These are phyloP conservation scores for Caenorhabditis wallacei DNA, from an alignment of 2,888 invertebrate species.

Conservation along the genomic window DNA sequence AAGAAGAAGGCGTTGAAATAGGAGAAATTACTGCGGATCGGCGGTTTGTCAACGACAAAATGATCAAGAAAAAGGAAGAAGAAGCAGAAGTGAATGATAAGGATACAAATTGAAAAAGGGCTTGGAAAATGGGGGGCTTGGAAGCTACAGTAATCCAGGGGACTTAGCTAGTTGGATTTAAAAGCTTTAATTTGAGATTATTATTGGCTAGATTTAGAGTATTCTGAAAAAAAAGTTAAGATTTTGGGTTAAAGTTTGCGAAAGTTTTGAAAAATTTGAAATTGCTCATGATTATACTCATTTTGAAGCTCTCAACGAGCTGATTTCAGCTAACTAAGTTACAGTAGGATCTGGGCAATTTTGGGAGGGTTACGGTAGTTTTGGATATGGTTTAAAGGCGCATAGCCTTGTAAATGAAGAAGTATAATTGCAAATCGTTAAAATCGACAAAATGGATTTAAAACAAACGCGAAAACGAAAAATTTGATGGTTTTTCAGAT, in stretches of 20 bases:
- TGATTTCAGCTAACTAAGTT: not conserved
- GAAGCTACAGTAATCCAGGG: not conserved
- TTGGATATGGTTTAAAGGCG: too few relatives aligned
- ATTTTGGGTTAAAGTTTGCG: not conserved
- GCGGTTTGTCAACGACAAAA: slow-evolving; percentile 40
- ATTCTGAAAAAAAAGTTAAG: not conserved
- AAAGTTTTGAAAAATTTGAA: not conserved
- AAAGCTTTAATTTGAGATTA: too few relatives aligned
- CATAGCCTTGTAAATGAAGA: too few relatives aligned
- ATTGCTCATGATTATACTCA: not conserved
- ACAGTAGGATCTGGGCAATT: not conserved
- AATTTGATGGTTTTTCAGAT: too few relatives aligned
- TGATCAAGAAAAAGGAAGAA: slow-evolving; percentile 12
- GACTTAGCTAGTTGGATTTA: too few relatives aligned
- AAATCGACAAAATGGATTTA: too few relatives aligned
- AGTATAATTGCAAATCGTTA: too few relatives aligned
- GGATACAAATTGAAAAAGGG: not conserved
- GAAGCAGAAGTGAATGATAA: slow-evolving; percentile 1
- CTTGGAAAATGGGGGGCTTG: not conserved
- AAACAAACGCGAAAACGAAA: too few relatives aligned
- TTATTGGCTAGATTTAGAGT: not conserved
- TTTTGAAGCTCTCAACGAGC: not conserved
- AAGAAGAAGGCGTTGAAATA: slow-evolving; percentile 30
- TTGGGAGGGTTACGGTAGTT: not conserved
- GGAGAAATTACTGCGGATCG: slow-evolving; percentile 43